A percentile compares a stretch with the other conserved stretches of the same genome.
These are phyloP conservation scores for Etheostoma nigrum DNA, from an alignment of 2,797 vertebrate genomes.

Conservation along the genomic window DNA sequence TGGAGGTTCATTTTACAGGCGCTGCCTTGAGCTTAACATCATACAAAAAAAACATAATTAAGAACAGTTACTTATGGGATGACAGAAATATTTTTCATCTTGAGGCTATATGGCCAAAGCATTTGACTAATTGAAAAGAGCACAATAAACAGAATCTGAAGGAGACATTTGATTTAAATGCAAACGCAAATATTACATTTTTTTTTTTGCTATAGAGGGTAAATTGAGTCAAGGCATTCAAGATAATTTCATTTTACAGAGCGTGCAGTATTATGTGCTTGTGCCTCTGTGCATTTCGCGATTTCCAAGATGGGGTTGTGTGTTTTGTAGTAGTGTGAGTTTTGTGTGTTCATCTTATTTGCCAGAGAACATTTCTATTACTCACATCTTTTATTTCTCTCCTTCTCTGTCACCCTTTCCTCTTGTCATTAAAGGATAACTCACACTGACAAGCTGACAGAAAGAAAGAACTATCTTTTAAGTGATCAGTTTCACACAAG, in stretches of 20 bases:
- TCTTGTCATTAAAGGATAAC: conserved; percentile 27
- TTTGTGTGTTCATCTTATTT: conserved; percentile 26
- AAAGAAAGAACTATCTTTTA: conserved; percentile 30
- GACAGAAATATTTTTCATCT: conserved; percentile 28
- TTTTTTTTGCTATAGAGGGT: conserved; percentile 12
- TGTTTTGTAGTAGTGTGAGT: conserved; percentile 18
- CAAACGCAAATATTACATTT: conserved; percentile 33
- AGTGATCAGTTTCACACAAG: conserved; percentile 5
- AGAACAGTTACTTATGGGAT: conserved; percentile 35
- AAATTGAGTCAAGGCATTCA: conserved; percentile 38
- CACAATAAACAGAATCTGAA: conserved; percentile 29
- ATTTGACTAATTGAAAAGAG: conserved; percentile 49
- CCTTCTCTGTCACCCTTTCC: background rate
- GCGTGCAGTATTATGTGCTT: conserved; percentile 11
- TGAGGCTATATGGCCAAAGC: conserved; percentile 35
- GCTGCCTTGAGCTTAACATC: conserved; percentile 36
- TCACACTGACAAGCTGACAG: conserved; percentile 5
- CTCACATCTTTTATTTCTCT: conserved; percentile 10
- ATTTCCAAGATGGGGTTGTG: conserved; percentile 4
- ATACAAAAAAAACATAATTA: conserved; percentile 28
- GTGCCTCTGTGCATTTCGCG: conserved; percentile 18
- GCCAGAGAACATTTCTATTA: conserved; percentile 25
- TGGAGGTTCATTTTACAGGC: conserved; percentile 41
- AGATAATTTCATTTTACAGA: conserved; percentile 29
- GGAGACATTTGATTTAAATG: conserved; percentile 46